Evolutionary conservation across 2,888 invertebrate genomes (phyloP), one percentile per base, ranked within the genome.

Genomic region (Agrotis exclamationis): DNA sequence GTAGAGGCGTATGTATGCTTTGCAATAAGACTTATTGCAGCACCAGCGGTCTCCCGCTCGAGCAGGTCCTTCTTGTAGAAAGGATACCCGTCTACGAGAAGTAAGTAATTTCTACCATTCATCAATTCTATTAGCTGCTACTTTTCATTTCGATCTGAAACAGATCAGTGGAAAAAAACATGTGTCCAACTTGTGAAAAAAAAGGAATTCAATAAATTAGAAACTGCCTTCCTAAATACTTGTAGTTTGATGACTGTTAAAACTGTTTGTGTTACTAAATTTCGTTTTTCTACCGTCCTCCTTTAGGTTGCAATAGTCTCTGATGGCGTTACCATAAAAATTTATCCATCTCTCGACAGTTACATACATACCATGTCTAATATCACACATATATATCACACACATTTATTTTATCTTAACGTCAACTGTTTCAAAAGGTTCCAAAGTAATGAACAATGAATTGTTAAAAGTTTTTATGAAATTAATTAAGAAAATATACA

Each of bases 21-120:
- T 89, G 68, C 91, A 91, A n/a, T 82, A 79, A 0, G 85, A 63
- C 62, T 80, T 89, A 18, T 79, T 89, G 58, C 91, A 92, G 58
- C 86, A 85, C 87, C 89, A 92, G 0, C 90, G 87, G 2, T 74
- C 48, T 1, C 85, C 82, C 7, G 28, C 48, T 11, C 70, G 79
- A 14, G 75, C n/a, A n/a, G n/a, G n/a, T n/a, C n/a, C n/a, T n/a
- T n/a, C n/a, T n/a, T n/a, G n/a, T n/a, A n/a, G n/a, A n/a, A n/a
- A n/a, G n/a, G n/a, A n/a, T n/a, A n/a, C n/a, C 58, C 88, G 16
- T 89, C 69, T n/a, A 87, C 74, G 13, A 91, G 53, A 22, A 91
- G 70, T 6, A 88, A 66, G 16, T n/a, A n/a, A n/a, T 69, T 63
- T 64, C 84, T 88, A 9, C 90, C 90, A 48, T 86, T 88, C 3